These are phyloP conservation scores for Petrolisthes cinctipes DNA, from an alignment of 2,888 invertebrate species.

Conservation along the genomic window DNA sequence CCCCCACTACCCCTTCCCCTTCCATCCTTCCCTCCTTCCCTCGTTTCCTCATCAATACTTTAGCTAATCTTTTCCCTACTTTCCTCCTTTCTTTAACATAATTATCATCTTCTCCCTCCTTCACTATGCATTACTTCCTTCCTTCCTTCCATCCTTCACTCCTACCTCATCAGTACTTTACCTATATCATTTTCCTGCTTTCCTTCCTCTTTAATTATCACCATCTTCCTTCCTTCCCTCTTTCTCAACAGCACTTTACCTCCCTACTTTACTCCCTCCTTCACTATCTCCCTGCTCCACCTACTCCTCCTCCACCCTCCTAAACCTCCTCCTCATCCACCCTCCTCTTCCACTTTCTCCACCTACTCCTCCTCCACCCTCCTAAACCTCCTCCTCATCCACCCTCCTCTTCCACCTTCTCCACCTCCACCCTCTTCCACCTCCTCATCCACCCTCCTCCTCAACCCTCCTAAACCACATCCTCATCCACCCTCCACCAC, in stretches of 20 bases:
- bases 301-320: neutral
- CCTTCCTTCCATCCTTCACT: too few species aligned
- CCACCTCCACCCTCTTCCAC: neutral
- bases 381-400: neutral
- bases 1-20: neutral
- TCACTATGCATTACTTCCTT: too few species aligned
- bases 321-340: neutral
- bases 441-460: neutral
- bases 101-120: too few species aligned
- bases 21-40: too few species aligned
- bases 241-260: neutral
- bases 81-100: too few species aligned
- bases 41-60: too few species aligned
- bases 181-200: too few species aligned
- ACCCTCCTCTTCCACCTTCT: neutral
- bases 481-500: neutral
- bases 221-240: neutral
- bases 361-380: neutral
- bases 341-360: neutral
- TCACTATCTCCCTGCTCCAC: neutral
- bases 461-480: neutral
- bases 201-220: neutral
- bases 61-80: too few species aligned
- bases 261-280: neutral
- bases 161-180: too few species aligned